phyloP scores from a whole-genome alignment of 1,140 invertebrate genomes.

The Hetaerina americana region DNA sequence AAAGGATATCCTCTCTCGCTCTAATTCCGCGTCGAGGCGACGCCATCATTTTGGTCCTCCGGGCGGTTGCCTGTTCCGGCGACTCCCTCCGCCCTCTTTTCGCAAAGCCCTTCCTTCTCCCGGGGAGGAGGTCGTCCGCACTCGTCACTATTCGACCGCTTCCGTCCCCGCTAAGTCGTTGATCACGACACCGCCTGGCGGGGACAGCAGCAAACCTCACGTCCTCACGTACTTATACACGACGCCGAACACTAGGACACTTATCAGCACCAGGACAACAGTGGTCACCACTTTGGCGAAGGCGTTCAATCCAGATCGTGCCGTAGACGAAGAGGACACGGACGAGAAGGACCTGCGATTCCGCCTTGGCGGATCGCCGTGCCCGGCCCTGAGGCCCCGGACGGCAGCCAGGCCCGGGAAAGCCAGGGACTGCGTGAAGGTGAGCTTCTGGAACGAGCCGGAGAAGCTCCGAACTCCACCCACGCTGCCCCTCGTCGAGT shows the following conservation, averaged over 20 bases:
- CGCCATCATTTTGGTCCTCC: no score
- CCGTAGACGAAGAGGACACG: constrained; percentile 24
- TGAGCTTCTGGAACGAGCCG: constrained; percentile 57
- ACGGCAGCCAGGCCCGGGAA: constrained; percentile 57
- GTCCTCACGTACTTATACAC: constrained; percentile 61
- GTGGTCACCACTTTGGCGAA: constrained; percentile 58
- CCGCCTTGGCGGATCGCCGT: constrained; percentile 29
- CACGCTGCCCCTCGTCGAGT: constrained; percentile 52
- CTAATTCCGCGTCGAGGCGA: no score
- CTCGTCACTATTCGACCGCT: neutral
- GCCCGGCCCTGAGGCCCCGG: constrained; percentile 47
- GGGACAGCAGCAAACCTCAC: constrained; percentile 60
- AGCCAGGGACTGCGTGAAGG: constrained; percentile 49
- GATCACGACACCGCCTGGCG: constrained; percentile 14
- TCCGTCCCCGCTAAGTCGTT: neutral
- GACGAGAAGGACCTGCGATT: constrained; percentile 33
- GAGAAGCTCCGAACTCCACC: constrained; percentile 38
- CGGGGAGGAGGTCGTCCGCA: no score
- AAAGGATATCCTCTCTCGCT: no score
- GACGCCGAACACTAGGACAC: constrained; percentile 56
- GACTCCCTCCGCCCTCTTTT: neutral
- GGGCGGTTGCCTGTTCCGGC: no score
- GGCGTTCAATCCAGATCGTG: constrained; percentile 49
- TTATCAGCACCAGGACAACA: constrained; percentile 51
- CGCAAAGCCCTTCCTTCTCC: neutral